A percentile compares a stretch with the other conserved stretches of the same genome.
Conservation (phyloP, 2,888 invertebrate species). For the Lutraria lutraria region DNA sequence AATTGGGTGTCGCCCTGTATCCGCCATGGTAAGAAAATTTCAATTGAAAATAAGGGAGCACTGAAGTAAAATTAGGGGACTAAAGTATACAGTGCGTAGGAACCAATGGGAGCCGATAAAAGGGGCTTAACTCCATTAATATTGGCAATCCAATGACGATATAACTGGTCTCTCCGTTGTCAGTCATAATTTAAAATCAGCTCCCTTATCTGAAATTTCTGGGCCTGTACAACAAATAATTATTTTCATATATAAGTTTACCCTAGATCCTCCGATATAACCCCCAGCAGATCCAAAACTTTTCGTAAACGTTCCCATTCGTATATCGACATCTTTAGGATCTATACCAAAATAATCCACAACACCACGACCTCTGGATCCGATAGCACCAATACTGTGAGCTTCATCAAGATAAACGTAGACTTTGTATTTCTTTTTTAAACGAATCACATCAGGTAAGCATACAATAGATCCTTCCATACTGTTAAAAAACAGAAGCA, state of each 20-base stretch:
- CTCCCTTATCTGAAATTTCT: too few relatives aligned
- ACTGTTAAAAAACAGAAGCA: constrained; percentile 86
- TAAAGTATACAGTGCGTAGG: too few relatives aligned
- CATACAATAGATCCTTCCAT: constrained; percentile 99
- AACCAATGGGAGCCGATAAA: too few relatives aligned
- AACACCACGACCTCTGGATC: constrained; percentile 94
- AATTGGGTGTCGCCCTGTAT: too few relatives aligned
- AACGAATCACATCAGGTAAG: constrained; percentile 94
- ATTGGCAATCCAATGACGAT: too few relatives aligned
- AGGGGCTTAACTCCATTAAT: too few relatives aligned
- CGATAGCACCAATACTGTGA: constrained; percentile 98
- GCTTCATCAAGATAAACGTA: constrained; percentile 99
- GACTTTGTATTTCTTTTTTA: constrained; percentile 97
- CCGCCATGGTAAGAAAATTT: too few relatives aligned
- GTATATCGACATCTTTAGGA: constrained; percentile 93
- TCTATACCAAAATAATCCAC: constrained; percentile 94
- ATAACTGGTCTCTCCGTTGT: too few relatives aligned
- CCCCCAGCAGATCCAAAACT: constrained; percentile 99
- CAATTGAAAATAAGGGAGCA: too few relatives aligned
- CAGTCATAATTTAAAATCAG: too few relatives aligned
- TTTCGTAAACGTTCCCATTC: constrained; percentile 99
- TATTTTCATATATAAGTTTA: constrained; percentile 80
- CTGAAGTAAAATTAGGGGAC: too few relatives aligned
- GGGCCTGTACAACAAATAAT: too few relatives aligned
- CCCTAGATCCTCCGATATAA: constrained; percentile 96